Conservation (phyloP, 2,113 vertebrate species). For the Sinocyclocheilus anophthalmus region DNA sequence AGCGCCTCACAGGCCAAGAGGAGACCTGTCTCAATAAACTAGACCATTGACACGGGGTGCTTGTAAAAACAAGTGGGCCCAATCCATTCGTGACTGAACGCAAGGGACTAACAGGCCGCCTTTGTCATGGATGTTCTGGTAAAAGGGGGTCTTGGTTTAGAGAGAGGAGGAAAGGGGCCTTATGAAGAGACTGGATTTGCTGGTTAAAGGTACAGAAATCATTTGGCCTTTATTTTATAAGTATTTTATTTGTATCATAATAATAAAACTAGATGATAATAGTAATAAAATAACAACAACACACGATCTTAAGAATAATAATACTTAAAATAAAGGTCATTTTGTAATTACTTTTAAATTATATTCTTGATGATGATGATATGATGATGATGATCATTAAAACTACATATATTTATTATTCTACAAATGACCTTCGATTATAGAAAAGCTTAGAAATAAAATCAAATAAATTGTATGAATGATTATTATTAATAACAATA, state of each 20-base stretch:
- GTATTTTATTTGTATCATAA: not conserved
- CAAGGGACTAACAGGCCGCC: conserved; percentile 47
- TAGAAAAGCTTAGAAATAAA: not conserved
- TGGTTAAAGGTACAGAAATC: conserved; percentile 18
- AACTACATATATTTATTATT: too few relatives aligned
- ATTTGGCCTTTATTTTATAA: not conserved
- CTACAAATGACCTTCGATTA: not conserved
- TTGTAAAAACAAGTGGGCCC: conserved; percentile 68
- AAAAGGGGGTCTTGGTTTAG: conserved; percentile 19
- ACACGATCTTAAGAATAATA: not conserved
- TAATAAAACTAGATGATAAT: not conserved
- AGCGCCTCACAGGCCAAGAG: conserved; percentile 34
- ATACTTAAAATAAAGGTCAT: not conserved
- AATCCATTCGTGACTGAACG: conserved; percentile 59
- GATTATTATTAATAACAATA: too few relatives aligned
- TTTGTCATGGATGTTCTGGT: conserved; percentile 45
- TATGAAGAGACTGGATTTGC: conserved; percentile 3
- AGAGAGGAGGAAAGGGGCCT: conserved; percentile 29
- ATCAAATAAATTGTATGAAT: not conserved
- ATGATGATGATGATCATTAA: too few relatives aligned
- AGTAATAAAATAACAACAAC: not conserved
- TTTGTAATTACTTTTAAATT: too few relatives aligned
- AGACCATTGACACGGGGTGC: conserved; percentile 68
- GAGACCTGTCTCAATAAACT: conserved; percentile 74
- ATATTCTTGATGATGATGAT: too few relatives aligned